Evolutionary conservation across 2,888 invertebrate genomes (phyloP), one percentile per base, ranked within the genome.

Genomic region (Teleogryllus oceanicus): DNA sequence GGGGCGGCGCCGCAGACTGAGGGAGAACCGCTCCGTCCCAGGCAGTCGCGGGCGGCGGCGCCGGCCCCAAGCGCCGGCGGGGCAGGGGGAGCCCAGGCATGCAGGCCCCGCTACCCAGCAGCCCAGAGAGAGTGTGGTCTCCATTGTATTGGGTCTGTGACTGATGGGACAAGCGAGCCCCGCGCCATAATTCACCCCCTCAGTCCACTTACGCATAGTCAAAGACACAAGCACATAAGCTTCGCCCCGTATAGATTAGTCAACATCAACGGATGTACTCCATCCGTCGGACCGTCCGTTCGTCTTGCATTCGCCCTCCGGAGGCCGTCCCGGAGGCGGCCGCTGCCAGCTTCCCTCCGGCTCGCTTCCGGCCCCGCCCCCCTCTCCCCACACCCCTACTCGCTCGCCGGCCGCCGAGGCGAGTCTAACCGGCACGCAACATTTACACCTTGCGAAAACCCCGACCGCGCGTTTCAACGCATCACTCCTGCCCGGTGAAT

Each of bases 131-230:
- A 77, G 49, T 77, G 16, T 77, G 11, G 77, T 49, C 49, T 77
- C 50, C 49, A n/a, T 18, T 49, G 50, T 77, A 49, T n/a, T 49
- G 77, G 50, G 20, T 20, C 37, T 78, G 21, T 79, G 79, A 78
- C 49, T 78, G 78, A 78, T 78, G 74, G 49, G n/a, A 75, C 75
- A 49, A 76, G 75, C 75, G 50, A 76, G 75, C 50, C 50, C 50
- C 5, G 50, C 20, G 75, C 79, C 74, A 79, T 79, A 79, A 79
- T 50, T 79, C 79, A 79, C 78, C 62, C 20, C 76, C 74, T 78
- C 74, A 51, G 49, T 62, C 51, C 74, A 62, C 62, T 37, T 78
- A 78, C 74, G 74, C 74, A 62, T 74, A 74, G 78, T 37, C 51
- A 50, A 74, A 62, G 37, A 74, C 62, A 49, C 75, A 49, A 21